Evolutionary conservation across 1,140 invertebrate genomes (phyloP).

Genomic region (Tetragonula clypearis): DNA sequence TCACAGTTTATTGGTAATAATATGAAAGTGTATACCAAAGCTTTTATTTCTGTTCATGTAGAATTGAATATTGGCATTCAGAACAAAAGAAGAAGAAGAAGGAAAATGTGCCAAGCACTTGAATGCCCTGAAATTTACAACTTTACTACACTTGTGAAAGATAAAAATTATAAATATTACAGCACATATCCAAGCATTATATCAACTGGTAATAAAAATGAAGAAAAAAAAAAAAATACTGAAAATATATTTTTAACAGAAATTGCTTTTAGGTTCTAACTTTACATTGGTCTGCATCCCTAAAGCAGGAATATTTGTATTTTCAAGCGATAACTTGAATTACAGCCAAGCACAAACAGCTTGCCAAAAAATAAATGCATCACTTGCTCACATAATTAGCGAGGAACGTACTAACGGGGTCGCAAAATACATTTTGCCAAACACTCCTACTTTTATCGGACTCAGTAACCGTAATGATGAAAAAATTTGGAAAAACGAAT

Average conservation of each 20-base stretch:
- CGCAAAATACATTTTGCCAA: conserved; percentile 77
- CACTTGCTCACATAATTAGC: conserved; percentile 83
- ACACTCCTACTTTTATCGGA: conserved; percentile 82
- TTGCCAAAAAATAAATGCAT: conserved; percentile 82
- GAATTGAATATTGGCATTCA: not conserved
- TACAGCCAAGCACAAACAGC: conserved; percentile 81
- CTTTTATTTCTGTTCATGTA: conserved; percentile 1
- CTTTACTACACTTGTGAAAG: conserved; percentile 80
- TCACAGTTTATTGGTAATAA: not conserved
- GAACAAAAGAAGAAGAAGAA: conserved; percentile 9
- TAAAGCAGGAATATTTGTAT: conserved; percentile 83
- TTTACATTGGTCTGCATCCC: conserved; percentile 83
- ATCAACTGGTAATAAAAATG: conserved; percentile 51
- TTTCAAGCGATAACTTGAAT: conserved; percentile 81
- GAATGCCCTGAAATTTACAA: conserved; percentile 84
- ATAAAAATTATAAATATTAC: conserved; percentile 83
- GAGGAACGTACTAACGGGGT: conserved; percentile 83
- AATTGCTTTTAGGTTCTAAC: conserved; percentile 76
- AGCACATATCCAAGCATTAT: conserved; percentile 77
- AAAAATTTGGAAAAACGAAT: conserved; percentile 78
- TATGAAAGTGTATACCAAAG: not conserved
- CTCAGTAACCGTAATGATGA: conserved; percentile 79
- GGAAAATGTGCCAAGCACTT: conserved; percentile 69
- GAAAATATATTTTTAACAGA: not conserved
- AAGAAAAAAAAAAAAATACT: not conserved